Evolutionary conservation across 2,888 invertebrate genomes (phyloP).

Genomic region (Unio delphinus): DNA sequence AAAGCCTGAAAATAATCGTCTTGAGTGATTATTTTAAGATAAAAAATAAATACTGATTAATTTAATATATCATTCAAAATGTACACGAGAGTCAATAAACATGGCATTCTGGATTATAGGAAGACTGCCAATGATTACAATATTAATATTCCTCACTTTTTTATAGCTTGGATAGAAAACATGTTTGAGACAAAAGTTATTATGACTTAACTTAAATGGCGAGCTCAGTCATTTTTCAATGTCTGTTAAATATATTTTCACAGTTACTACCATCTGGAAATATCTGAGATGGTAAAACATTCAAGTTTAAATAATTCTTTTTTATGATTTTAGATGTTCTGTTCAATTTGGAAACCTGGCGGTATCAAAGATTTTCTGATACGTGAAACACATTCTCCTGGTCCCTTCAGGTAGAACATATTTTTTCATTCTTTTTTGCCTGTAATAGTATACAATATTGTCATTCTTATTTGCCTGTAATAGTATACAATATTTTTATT

Average conservation of each 20-base stretch:
- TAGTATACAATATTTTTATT: slow-evolving; percentile 24
- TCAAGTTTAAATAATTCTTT: background rate
- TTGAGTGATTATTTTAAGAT: no score
- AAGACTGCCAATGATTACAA: no score
- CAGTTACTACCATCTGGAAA: background rate
- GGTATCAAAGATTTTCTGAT: slow-evolving; percentile 53
- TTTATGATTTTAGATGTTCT: slow-evolving; percentile 54
- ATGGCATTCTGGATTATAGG: no score
- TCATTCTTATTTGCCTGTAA: no score
- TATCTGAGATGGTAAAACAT: background rate
- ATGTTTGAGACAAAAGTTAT: no score
- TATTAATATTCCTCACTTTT: no score
- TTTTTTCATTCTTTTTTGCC: background rate
- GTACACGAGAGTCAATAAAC: no score
- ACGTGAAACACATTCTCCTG: slow-evolving; percentile 58
- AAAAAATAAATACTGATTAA: no score
- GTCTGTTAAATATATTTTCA: background rate
- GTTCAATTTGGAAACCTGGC: slow-evolving; percentile 57
- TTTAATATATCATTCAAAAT: no score
- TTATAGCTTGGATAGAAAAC: no score
- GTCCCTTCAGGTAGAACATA: slow-evolving; percentile 50
- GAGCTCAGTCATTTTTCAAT: background rate
- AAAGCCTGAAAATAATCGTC: no score
- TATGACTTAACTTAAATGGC: no score
- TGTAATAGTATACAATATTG: slow-evolving; percentile 6